Evolutionary conservation across 1,140 invertebrate genomes (phyloP), one percentile per base, ranked within the genome.

Genomic region (Drosophila persimilis): DNA sequence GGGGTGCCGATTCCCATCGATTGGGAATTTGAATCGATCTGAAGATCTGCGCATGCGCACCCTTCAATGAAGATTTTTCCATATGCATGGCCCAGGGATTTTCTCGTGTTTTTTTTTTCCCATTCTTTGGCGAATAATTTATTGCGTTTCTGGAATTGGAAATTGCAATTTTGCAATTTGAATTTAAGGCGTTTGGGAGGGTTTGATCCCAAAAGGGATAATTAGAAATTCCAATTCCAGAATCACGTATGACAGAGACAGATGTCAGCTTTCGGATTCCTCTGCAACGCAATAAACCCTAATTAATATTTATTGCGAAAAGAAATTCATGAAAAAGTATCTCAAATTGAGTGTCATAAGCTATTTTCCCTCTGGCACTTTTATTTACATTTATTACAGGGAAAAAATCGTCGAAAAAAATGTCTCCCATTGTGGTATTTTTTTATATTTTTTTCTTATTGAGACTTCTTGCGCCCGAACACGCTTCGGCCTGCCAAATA

Each of bases 281-380:
- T 13, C 41, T 43, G 58, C 51, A 61, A 86, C 81, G 81, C 81
- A 85, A 65, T 85, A 77, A 73, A 62, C 60, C 63, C 26, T 57
- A 61, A 85, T 67, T 75, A 59, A 76, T 62, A 72, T 64, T 58
- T 66, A 79, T 73, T 51, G 46, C 54, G 22, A 44, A 4, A 17
- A 13, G 51, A 73, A 65, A 29, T 11, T 1, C 3, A 13, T n/a
- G 60, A 60, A 76, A 78, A 76, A 39, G 15, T 13, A 20, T 56
- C 66, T 86, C 72, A 58, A 86, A 88, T 88, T 83, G 83, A 88
- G 81, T 86, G 81, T 86, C 77, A 83, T 86, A 86, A 86, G 81
- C 83, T 86, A 57, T 83, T 81, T 69, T 63, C 63, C 50, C 76
- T 65, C 20, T 20, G 43, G 43, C 31, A 41, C 31, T 60, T 54